These are phyloP conservation scores for Hemithea aestivaria DNA, from an alignment of 2,888 invertebrate species.

Conservation along the genomic window DNA sequence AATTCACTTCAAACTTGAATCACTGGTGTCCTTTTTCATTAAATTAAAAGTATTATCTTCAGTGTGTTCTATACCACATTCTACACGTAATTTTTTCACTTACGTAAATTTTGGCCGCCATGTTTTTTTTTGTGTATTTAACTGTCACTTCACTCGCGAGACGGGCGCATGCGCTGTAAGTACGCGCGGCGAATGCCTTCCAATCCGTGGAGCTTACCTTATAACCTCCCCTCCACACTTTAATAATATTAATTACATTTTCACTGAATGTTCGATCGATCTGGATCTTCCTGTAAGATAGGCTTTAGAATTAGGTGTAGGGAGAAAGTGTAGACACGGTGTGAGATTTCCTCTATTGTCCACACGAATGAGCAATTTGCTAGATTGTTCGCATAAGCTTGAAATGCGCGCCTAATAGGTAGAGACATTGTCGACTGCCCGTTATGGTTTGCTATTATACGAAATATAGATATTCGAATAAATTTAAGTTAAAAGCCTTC, in stretches of 20 bases:
- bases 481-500: too few species aligned
- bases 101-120: slow-evolving; percentile 76
- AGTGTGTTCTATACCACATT: slow-evolving; percentile 69
- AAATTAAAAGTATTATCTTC: slow-evolving; percentile 34
- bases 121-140: slow-evolving; percentile 57
- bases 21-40: slow-evolving; percentile 9
- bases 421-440: too few species aligned
- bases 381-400: slow-evolving; percentile 8
- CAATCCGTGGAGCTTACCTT: slow-evolving; percentile 43
- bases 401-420: neutral
- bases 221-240: slow-evolving; percentile 72
- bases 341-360: slow-evolving; percentile 18
- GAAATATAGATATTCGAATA: too few species aligned
- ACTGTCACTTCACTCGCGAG: slow-evolving; percentile 70
- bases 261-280: slow-evolving; percentile 56
- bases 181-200: slow-evolving; percentile 72
- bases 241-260: slow-evolving; percentile 74
- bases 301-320: slow-evolving; percentile 12
- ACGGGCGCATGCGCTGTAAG: slow-evolving; percentile 61
- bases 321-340: slow-evolving; percentile 18
- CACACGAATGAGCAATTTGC: slow-evolving; percentile 15
- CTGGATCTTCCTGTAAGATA: slow-evolving; percentile 67
- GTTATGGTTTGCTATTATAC: too few species aligned
- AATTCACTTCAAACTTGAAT: slow-evolving; percentile 32
- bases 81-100: slow-evolving; percentile 66